Percentiles rank a stretch among this genome's conserved stretches.
Evolutionary conservation across 1,140 invertebrate genomes (phyloP).

Genomic region (Centruroides vittatus): DNA sequence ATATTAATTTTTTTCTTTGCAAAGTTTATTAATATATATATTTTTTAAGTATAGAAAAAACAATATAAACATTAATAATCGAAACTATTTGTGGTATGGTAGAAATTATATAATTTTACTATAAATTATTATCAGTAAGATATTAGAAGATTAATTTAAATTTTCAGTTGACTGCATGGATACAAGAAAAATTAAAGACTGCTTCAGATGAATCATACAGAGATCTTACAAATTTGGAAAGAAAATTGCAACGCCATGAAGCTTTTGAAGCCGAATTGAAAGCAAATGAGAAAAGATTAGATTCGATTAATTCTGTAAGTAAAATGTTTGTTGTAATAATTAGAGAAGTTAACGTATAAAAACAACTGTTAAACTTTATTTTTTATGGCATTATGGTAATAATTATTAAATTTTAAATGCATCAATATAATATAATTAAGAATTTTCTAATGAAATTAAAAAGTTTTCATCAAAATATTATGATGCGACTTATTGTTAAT

Average conservation of each 20-base stretch:
- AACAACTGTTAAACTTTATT: neutral
- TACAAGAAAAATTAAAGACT: conserved; percentile 78
- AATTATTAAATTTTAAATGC: too few species aligned
- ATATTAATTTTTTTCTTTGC: too few species aligned
- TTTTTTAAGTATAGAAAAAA: too few species aligned
- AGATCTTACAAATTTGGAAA: conserved; percentile 76
- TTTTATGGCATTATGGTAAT: too few species aligned
- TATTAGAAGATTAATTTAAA: neutral
- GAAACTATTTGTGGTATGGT: too few species aligned
- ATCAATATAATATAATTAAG: too few species aligned
- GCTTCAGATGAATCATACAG: conserved; percentile 86
- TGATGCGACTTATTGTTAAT: too few species aligned
- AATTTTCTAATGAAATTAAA: too few species aligned
- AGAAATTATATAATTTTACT: neutral
- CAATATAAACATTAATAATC: too few species aligned
- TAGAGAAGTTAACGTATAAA: neutral
- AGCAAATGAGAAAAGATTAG: conserved; percentile 75
- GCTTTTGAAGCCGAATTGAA: conserved; percentile 90
- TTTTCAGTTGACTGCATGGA: conserved; percentile 53
- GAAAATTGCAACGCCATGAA: conserved; percentile 93
- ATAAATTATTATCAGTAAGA: neutral
- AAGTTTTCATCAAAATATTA: too few species aligned
- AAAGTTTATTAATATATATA: too few species aligned
- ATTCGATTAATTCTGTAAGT: conserved; percentile 51
- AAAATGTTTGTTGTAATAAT: conserved; percentile 1